Evolutionary conservation across 2,888 invertebrate species (phyloP).

Genomic region (Cactoblastis cactorum): DNA sequence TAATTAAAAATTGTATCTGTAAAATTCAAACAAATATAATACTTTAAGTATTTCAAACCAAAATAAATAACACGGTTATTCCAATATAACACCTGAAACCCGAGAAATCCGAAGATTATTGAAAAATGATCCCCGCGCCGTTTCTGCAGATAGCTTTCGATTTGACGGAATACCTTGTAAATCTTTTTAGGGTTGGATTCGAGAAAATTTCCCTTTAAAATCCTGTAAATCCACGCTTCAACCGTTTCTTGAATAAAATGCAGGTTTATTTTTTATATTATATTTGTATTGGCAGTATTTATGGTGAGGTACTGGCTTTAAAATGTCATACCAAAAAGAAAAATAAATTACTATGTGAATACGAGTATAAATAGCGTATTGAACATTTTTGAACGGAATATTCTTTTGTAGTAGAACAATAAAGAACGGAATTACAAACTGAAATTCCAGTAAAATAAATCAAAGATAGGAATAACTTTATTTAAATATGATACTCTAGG

Average conservation of each 20-base stretch:
- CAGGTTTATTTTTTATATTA: background rate
- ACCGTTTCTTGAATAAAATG: slow-evolving; percentile 16
- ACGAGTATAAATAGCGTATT: too few relatives aligned
- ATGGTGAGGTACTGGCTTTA: too few relatives aligned
- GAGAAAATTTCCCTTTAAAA: slow-evolving; percentile 34
- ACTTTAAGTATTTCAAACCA: background rate
- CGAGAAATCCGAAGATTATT: slow-evolving; percentile 51
- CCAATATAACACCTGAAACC: slow-evolving; percentile 29
- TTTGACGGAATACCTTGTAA: slow-evolving; percentile 43
- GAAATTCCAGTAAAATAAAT: too few relatives aligned
- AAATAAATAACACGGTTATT: slow-evolving; percentile 19
- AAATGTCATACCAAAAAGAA: too few relatives aligned
- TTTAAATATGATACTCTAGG: too few relatives aligned
- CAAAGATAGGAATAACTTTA: too few relatives aligned
- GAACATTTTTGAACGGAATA: too few relatives aligned
- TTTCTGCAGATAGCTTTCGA: slow-evolving; percentile 46
- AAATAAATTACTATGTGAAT: too few relatives aligned
- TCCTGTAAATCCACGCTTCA: slow-evolving; percentile 30
- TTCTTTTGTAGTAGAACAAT: too few relatives aligned
- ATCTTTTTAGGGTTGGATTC: slow-evolving; percentile 40
- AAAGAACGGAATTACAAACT: too few relatives aligned
- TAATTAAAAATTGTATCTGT: too few relatives aligned
- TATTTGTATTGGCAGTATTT: too few relatives aligned
- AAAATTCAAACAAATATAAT: background rate
- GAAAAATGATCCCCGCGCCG: slow-evolving; percentile 49